These are phyloP conservation scores for Reinhardtius hippoglossoides DNA, from an alignment of 2,113 vertebrate genomes.

Conservation along the genomic window DNA sequence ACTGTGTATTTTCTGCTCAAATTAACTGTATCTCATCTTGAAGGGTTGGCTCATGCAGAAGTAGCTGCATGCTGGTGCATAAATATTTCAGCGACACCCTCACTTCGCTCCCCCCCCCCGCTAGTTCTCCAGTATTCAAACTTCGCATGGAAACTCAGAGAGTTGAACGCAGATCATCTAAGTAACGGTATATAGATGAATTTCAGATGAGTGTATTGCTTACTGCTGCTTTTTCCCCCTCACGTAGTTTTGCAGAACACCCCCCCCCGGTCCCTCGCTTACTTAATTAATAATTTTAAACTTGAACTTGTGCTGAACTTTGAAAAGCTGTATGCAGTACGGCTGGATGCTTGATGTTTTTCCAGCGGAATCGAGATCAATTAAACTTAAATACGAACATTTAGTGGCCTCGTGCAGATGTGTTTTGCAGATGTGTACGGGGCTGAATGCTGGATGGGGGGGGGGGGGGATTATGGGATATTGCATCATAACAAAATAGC, in stretches of 20 bases:
- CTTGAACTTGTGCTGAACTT: conserved; percentile 57
- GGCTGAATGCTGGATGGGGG: background rate
- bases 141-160: conserved; percentile 43
- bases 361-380: conserved; percentile 14
- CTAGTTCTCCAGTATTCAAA: conserved; percentile 29
- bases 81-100: conserved; percentile 64
- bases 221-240: background rate
- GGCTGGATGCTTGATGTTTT: conserved; percentile 7
- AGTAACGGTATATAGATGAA: conserved; percentile 29
- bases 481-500: conserved; percentile 9
- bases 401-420: background rate
- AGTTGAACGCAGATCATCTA: conserved; percentile 45
- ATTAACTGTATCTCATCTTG: conserved; percentile 60
- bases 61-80: conserved; percentile 48
- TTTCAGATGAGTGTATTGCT: conserved; percentile 18
- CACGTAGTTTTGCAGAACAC: background rate
- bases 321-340: background rate
- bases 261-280: background rate
- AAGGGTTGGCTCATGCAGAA: conserved; percentile 55
- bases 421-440: conserved; percentile 41
- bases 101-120: conserved; percentile 35
- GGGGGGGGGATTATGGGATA: conserved; percentile 32
- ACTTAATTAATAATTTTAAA: conserved; percentile 3
- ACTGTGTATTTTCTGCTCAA: conserved; percentile 68
- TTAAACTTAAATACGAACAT: conserved; percentile 15